A percentile compares a stretch with the other conserved stretches of the same genome.
Evolutionary conservation across 2,888 invertebrate species (phyloP).

Genomic region (Ectemnius cavifrons): DNA sequence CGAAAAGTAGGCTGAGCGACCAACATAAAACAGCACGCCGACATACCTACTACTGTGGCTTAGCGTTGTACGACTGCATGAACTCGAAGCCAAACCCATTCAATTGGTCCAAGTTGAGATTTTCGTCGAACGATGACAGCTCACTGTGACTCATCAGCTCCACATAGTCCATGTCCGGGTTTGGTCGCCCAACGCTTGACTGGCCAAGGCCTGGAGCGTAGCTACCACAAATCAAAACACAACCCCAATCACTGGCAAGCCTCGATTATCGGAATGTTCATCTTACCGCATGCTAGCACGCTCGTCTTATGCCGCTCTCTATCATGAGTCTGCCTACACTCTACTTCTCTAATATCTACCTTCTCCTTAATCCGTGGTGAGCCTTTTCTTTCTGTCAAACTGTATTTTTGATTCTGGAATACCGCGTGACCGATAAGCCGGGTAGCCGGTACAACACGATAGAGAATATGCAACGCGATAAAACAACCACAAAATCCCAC

Average conservation of each 20-base stretch:
- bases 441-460: conserved; percentile 77
- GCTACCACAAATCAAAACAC: conserved; percentile 76
- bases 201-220: conserved; percentile 77
- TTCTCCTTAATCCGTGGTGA: conserved; percentile 3
- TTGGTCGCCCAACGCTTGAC: conserved; percentile 70
- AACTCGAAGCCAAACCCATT: conserved; percentile 73
- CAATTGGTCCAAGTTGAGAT: conserved; percentile 75
- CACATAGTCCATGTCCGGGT: conserved; percentile 75
- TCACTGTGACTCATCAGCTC: conserved; percentile 72
- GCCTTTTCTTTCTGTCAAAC: neutral
- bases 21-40: conserved; percentile 26
- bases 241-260: conserved; percentile 78
- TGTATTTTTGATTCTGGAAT: conserved; percentile 12
- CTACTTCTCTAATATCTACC: conserved; percentile 3
- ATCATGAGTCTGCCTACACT: neutral
- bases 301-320: conserved; percentile 16
- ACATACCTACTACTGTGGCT: conserved; percentile 73
- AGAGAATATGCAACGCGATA: conserved; percentile 48
- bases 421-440: conserved; percentile 65
- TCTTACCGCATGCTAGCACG: conserved; percentile 25
- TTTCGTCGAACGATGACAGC: conserved; percentile 73
- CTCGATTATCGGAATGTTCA: conserved; percentile 47
- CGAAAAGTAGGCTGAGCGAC: conserved; percentile 22
- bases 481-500: conserved; percentile 62
- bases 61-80: conserved; percentile 72